These are phyloP conservation scores for Zoanthus gigantus DNA, from an alignment of 92 coral and sea anemone species.

Conservation along the genomic window DNA sequence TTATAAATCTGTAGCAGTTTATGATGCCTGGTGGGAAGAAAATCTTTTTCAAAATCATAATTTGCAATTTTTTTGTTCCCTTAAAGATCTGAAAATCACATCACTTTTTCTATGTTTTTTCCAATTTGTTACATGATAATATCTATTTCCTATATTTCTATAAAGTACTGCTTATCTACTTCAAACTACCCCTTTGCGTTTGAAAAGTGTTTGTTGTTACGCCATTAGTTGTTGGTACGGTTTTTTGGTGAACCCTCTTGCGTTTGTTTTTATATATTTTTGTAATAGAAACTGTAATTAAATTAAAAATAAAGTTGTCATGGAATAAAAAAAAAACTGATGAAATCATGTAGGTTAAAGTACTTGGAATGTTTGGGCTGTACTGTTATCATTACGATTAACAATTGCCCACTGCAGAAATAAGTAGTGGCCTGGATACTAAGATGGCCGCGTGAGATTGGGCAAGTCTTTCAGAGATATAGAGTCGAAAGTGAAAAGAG, in stretches of 20 bases:
- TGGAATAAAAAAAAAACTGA: background rate
- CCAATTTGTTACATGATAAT: background rate
- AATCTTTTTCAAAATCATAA: background rate
- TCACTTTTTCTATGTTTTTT: background rate
- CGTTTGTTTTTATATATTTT: conserved; percentile 37
- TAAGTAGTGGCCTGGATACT: no score
- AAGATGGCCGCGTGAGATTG: no score
- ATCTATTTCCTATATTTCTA: background rate
- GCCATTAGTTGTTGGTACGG: background rate
- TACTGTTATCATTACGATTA: no score
- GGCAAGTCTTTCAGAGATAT: no score
- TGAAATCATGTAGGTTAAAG: no score
- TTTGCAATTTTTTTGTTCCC: background rate
- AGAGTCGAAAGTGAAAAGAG: no score
- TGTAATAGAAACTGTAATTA: conserved; percentile 26
- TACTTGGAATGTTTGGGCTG: no score
- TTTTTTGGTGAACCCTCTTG: background rate
- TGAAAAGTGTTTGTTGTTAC: background rate
- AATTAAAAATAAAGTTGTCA: background rate
- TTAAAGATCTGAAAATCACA: background rate
- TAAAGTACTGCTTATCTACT: no score
- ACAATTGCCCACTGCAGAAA: no score
- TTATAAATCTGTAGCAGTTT: background rate
- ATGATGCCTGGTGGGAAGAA: background rate
- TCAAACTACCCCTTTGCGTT: background rate